Percentiles rank a stretch among this genome's conserved stretches.
Conservation (phyloP, 2,888 invertebrate species). For the Malacosoma neustria region DNA sequence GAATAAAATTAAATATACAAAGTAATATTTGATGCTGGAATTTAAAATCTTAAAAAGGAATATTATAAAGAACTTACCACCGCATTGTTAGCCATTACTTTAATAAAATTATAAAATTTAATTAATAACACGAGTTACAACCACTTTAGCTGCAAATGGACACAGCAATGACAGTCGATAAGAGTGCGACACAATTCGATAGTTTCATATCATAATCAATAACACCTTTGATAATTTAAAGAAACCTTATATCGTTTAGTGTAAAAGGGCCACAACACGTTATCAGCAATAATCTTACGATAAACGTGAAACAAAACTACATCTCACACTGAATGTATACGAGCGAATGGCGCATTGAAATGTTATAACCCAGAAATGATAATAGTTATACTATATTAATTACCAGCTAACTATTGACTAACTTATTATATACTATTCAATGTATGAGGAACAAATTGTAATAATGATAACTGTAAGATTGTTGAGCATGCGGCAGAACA, state of each 20-base stretch:
- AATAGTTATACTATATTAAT: neutral
- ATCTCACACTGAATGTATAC: neutral
- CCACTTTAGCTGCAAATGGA: slow-evolving; percentile 39
- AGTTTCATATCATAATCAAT: slow-evolving; percentile 42
- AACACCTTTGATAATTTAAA: neutral
- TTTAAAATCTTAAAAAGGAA: neutral
- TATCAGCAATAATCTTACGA: neutral
- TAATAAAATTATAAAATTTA: neutral
- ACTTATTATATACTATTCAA: neutral
- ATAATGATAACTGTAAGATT: neutral
- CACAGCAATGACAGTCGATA: slow-evolving; percentile 34
- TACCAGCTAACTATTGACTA: neutral
- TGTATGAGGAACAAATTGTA: neutral
- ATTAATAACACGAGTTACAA: slow-evolving; percentile 19
- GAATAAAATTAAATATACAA: too few relatives aligned
- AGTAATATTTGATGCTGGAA: too few relatives aligned
- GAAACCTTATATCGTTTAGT: neutral
- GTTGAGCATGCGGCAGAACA: neutral
- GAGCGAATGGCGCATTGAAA: neutral
- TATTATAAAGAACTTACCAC: neutral
- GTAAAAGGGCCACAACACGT: neutral
- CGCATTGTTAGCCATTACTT: neutral
- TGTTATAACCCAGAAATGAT: neutral
- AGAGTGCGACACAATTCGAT: slow-evolving; percentile 28
- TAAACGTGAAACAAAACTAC: neutral